A percentile compares a stretch with the other conserved stretches of the same genome.
phyloP scores from a whole-genome alignment of 2,888 invertebrate genomes.

The Eupithecia vulgata region DNA sequence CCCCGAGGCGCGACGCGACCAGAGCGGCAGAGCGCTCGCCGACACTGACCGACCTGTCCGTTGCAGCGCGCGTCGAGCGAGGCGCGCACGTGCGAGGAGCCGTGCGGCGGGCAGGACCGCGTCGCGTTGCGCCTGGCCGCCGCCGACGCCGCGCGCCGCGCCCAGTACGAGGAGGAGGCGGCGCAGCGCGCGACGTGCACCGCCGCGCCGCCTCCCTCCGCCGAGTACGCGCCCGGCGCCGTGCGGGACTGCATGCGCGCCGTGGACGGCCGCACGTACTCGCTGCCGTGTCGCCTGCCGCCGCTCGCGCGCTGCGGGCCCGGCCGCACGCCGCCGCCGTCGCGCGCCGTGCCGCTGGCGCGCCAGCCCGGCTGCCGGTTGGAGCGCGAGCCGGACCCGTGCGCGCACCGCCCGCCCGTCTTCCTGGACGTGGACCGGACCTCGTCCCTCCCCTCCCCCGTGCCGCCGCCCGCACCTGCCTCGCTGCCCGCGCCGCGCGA shows the following conservation, averaged over 20 bases:
- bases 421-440: conserved; percentile 58
- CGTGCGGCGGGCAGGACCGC: conserved; percentile 44
- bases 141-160: conserved; percentile 47
- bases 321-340: conserved; percentile 44
- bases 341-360: conserved; percentile 47
- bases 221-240: conserved; percentile 30
- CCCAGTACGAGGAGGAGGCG: conserved; percentile 50
- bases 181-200: conserved; percentile 14
- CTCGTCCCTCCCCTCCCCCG: background rate
- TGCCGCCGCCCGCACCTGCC: background rate
- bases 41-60: background rate
- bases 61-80: background rate
- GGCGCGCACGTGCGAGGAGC: conserved; percentile 20
- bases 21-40: background rate
- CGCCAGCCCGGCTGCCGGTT: conserved; percentile 52
- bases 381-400: conserved; percentile 51
- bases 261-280: conserved; percentile 54
- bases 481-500: background rate
- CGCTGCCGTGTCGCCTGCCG: conserved; percentile 40
- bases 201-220: conserved; percentile 19
- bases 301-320: conserved; percentile 42
- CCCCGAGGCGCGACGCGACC: background rate
- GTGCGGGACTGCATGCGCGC: conserved; percentile 53
- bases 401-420: conserved; percentile 59
- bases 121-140: conserved; percentile 51